These are phyloP conservation scores for Hoplodrina ambigua DNA, from an alignment of 2,888 invertebrate species.

Conservation along the genomic window DNA sequence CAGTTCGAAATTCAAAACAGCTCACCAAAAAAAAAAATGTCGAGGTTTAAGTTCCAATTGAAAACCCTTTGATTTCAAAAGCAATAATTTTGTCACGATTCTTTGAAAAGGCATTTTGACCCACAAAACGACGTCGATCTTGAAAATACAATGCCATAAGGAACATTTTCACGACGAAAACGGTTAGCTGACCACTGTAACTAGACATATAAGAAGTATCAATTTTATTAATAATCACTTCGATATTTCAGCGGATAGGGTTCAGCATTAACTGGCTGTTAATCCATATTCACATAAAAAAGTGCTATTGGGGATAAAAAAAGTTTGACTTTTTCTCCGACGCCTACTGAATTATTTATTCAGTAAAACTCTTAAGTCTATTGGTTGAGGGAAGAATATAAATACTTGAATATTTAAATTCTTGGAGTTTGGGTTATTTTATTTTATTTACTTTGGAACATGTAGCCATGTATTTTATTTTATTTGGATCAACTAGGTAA, in stretches of 20 bases:
- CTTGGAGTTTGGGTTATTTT: conserved; percentile 36
- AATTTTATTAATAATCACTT: conserved; percentile 62
- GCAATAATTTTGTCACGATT: conserved; percentile 51
- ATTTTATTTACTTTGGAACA: conserved; percentile 43
- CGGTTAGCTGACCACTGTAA: conserved; percentile 46
- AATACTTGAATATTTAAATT: conserved; percentile 74
- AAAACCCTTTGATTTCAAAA: conserved; percentile 54
- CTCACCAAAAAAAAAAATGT: conserved; percentile 16
- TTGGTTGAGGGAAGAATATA: conserved; percentile 68
- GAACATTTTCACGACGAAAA: conserved; percentile 33
- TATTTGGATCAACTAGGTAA: no score
- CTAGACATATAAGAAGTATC: conserved; percentile 56
- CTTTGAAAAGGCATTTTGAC: conserved; percentile 48
- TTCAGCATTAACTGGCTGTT: conserved; percentile 65
- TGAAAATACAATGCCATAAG: conserved; percentile 40
- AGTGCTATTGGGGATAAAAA: conserved; percentile 74
- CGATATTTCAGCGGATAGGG: conserved; percentile 48
- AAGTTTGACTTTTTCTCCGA: conserved; percentile 75
- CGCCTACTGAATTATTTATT: conserved; percentile 83
- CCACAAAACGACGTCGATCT: conserved; percentile 36
- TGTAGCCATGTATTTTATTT: conserved; percentile 4
- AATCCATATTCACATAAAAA: conserved; percentile 75
- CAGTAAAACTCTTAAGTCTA: conserved; percentile 75
- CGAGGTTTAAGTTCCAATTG: conserved; percentile 36
- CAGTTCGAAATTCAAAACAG: conserved; percentile 8